A percentile compares a stretch with the other conserved stretches of the same genome.
Conservation (phyloP, 2,888 invertebrate species). For the Sphecodes monilicornis region DNA sequence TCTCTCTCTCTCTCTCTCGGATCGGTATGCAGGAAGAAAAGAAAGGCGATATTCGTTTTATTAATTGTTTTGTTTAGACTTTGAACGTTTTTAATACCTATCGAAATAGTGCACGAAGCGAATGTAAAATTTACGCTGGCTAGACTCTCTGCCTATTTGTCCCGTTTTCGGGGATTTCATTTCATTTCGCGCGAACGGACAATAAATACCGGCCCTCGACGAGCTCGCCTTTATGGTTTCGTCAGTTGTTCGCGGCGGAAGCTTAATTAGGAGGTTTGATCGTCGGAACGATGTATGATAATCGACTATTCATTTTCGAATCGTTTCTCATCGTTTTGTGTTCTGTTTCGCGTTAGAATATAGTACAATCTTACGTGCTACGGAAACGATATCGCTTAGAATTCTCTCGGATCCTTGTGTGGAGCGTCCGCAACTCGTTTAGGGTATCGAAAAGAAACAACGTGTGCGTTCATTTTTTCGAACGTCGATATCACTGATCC, state of each 20-base stretch:
- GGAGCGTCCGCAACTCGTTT: constrained; percentile 19
- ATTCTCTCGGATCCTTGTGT: constrained; percentile 43
- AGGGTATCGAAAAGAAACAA: constrained; percentile 38
- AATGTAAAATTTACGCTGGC: constrained; percentile 56
- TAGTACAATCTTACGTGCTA: constrained; percentile 70
- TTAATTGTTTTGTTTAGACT: constrained; percentile 26
- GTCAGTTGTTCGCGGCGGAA: constrained; percentile 18
- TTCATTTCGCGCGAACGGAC: constrained; percentile 1
- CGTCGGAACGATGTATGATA: constrained; percentile 43
- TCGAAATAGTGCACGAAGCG: constrained; percentile 56
- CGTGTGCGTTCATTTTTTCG: no score
- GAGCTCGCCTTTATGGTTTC: neutral
- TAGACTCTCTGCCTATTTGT: constrained; percentile 20
- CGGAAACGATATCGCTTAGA: constrained; percentile 62
- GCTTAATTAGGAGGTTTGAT: constrained; percentile 32
- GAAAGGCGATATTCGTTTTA: constrained; percentile 37
- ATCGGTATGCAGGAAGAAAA: constrained; percentile 34
- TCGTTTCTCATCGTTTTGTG: constrained; percentile 57
- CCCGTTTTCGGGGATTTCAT: neutral
- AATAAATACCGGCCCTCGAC: constrained; percentile 1
- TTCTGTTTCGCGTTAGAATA: constrained; percentile 49
- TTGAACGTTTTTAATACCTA: constrained; percentile 59
- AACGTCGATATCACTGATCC: constrained; percentile 19
- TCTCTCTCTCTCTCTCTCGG: neutral
- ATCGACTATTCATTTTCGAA: neutral